Percentiles rank a stretch among this genome's conserved stretches.
Conservation (phyloP, 2,888 invertebrate species). For the Polydrusus pterygomalis region DNA sequence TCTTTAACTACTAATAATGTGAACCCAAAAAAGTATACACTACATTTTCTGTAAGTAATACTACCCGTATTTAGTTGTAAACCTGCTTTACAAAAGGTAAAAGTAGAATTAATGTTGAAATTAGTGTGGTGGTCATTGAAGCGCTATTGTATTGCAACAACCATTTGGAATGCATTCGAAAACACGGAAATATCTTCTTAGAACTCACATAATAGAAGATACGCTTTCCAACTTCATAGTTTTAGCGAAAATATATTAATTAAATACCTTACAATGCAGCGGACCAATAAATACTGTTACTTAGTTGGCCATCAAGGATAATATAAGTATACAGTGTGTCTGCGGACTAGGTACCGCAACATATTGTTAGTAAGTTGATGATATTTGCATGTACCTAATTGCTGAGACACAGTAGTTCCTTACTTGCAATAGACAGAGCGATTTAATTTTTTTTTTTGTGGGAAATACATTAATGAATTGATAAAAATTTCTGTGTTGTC, state of each 20-base stretch:
- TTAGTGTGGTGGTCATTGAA: constrained; percentile 37
- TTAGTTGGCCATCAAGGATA: constrained; percentile 22
- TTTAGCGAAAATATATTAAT: constrained; percentile 63
- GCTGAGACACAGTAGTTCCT: too few species aligned
- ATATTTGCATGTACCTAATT: too few species aligned
- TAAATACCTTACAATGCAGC: constrained; percentile 52
- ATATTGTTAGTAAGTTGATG: background rate
- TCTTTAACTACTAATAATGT: constrained; percentile 9
- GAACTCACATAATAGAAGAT: constrained; percentile 62
- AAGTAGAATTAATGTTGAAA: constrained; percentile 24
- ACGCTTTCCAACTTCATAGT: constrained; percentile 69
- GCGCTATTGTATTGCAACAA: constrained; percentile 41
- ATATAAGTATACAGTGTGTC: constrained; percentile 3
- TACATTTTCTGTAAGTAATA: background rate
- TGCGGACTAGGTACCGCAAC: background rate
- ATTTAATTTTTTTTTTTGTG: too few species aligned
- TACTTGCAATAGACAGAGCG: too few species aligned
- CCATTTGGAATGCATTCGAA: constrained; percentile 60
- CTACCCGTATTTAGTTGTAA: background rate
- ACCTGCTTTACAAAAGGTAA: background rate
- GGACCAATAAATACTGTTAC: constrained; percentile 53
- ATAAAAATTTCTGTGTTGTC: too few species aligned
- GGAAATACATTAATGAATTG: too few species aligned
- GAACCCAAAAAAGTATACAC: background rate
- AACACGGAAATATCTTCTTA: constrained; percentile 66